Percentiles rank a stretch among this genome's conserved stretches.
These are phyloP conservation scores for Autographa pulchrina DNA, from an alignment of 2,888 invertebrate species.

Conservation along the genomic window DNA sequence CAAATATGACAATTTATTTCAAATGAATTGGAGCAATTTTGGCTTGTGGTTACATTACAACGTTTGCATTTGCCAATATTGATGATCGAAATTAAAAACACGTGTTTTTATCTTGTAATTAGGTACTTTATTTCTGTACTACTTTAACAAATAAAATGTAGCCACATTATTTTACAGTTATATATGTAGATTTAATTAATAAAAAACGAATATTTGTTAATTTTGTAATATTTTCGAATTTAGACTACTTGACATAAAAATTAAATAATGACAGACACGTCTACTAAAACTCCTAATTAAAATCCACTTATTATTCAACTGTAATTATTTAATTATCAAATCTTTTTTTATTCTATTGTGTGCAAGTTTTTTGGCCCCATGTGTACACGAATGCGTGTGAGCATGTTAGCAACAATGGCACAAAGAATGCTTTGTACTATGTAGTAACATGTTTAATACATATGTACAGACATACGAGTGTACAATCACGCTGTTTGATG, in stretches of 20 bases:
- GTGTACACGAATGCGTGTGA: constrained; percentile 62
- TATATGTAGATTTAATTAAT: neutral
- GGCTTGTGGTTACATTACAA: constrained; percentile 28
- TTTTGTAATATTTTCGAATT: neutral
- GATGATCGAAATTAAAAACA: neutral
- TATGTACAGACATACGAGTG: constrained; percentile 33
- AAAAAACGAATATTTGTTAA: neutral
- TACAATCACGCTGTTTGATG: constrained; percentile 33
- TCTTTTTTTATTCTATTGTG: constrained; percentile 51
- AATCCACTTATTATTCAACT: constrained; percentile 43
- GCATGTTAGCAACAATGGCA: constrained; percentile 73
- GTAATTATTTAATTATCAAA: constrained; percentile 44
- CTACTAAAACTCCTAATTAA: constrained; percentile 24
- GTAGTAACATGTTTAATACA: constrained; percentile 55
- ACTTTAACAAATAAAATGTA: neutral
- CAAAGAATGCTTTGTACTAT: constrained; percentile 76
- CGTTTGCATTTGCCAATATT: neutral
- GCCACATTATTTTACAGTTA: neutral
- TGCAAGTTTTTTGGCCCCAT: constrained; percentile 62
- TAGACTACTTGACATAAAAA: neutral
- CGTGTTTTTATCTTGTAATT: neutral
- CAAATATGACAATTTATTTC: constrained; percentile 13
- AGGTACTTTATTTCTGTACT: neutral
- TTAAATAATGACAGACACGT: neutral
- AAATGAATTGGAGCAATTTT: constrained; percentile 30